Percentiles rank a stretch among this genome's conserved stretches.
Conservation (phyloP, 2,113 vertebrate species). For the Sciurus niger region DNA sequence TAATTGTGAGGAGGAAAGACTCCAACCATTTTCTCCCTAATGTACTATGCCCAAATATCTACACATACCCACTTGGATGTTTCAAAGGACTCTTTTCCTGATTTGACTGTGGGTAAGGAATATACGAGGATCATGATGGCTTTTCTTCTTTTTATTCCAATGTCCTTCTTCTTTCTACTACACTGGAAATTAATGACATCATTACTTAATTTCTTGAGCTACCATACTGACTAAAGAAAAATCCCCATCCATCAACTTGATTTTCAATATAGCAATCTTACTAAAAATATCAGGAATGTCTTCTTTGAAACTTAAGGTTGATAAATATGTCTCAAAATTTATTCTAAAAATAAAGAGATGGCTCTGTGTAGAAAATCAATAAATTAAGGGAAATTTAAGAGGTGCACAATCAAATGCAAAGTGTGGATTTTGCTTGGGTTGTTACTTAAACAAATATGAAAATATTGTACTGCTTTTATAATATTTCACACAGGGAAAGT, state of each 20-base stretch:
- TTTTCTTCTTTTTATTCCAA: background rate
- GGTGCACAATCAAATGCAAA: background rate
- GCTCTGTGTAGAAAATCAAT: background rate
- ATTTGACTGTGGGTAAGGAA: fast-evolving
- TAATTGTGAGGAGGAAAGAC: background rate
- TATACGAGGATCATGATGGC: fast-evolving
- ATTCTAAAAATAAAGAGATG: background rate
- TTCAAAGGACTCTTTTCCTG: background rate
- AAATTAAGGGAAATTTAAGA: background rate
- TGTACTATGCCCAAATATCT: background rate
- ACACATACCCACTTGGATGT: fast-evolving
- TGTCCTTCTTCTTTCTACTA: background rate
- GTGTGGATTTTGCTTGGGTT: background rate
- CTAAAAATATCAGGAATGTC: background rate
- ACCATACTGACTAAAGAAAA: background rate
- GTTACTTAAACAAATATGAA: background rate
- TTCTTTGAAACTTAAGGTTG: background rate
- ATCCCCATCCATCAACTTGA: background rate
- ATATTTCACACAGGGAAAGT: background rate
- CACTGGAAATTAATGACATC: background rate
- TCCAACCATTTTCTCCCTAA: background rate
- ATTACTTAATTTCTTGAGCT: background rate
- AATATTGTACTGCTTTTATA: background rate
- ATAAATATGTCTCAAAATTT: background rate
- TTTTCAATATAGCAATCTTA: background rate